Evolutionary conservation across 2,888 invertebrate species (phyloP).

Genomic region (Dromius quadrimaculatus): DNA sequence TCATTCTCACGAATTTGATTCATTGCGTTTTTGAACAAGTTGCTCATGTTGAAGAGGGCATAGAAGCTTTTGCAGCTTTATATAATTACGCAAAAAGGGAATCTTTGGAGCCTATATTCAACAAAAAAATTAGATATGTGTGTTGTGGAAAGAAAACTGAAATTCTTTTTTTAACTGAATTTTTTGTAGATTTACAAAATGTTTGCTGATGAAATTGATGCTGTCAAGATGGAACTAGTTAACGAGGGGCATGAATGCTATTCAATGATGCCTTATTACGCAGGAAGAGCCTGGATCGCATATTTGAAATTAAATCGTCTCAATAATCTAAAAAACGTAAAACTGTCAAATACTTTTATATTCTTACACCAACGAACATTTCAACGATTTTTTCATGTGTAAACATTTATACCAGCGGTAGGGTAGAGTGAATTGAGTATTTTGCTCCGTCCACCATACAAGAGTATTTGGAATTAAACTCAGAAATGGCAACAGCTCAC

Average conservation of each 20-base stretch:
- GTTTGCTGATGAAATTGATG: conserved; percentile 81
- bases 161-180: conserved; percentile 37
- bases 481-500: no score
- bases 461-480: no score
- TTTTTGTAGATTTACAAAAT: conserved; percentile 77
- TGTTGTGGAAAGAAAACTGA: no score
- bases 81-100: conserved; percentile 83
- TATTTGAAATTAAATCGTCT: conserved; percentile 76
- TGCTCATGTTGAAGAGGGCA: conserved; percentile 83
- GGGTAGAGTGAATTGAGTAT: no score
- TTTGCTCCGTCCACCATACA: no score
- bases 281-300: conserved; percentile 79
- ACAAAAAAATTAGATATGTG: conserved; percentile 76
- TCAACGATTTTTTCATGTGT: neutral
- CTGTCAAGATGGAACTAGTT: conserved; percentile 78
- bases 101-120: conserved; percentile 77
- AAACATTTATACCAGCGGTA: no score
- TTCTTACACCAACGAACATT: neutral
- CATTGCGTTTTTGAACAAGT: conserved; percentile 82
- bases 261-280: conserved; percentile 76
- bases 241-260: conserved; percentile 73
- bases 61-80: conserved; percentile 81
- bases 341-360: no score
- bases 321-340: conserved; percentile 71
- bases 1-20: conserved; percentile 86